A percentile compares a stretch with the other conserved stretches of the same genome.
Conservation (phyloP, 2,888 invertebrate species). For the Sphaeridia pumilis region DNA sequence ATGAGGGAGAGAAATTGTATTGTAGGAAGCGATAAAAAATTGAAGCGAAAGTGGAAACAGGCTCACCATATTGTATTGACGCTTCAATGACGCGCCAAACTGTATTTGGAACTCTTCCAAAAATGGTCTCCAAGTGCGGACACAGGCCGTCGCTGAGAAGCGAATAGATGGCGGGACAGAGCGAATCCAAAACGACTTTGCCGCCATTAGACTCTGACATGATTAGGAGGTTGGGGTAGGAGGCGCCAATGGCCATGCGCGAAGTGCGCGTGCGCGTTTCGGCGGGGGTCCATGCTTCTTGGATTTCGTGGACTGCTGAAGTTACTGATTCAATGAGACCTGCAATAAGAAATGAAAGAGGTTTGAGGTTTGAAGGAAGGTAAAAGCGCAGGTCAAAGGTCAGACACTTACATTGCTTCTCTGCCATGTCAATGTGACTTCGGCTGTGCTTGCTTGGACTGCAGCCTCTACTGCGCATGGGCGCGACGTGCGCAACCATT, state of each 20-base stretch:
- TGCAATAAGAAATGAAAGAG: constrained; percentile 41
- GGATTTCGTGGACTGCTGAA: constrained; percentile 55
- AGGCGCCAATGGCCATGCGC: background rate
- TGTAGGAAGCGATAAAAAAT: constrained; percentile 9
- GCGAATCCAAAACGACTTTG: constrained; percentile 57
- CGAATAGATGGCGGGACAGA: constrained; percentile 74
- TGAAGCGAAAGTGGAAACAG: background rate
- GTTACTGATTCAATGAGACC: constrained; percentile 60
- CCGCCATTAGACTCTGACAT: constrained; percentile 47
- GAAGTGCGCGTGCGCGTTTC: background rate
- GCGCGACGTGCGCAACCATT: constrained; percentile 29
- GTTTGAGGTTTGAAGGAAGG: background rate
- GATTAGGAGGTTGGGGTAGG: constrained; percentile 16
- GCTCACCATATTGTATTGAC: constrained; percentile 64
- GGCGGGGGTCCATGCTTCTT: constrained; percentile 20
- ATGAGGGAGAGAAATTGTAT: background rate
- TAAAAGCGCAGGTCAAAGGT: background rate
- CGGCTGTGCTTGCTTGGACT: constrained; percentile 16
- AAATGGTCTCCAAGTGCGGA: constrained; percentile 66
- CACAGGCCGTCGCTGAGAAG: constrained; percentile 74
- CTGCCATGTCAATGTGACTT: constrained; percentile 25
- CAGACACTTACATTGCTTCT: constrained; percentile 31
- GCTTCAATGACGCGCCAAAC: constrained; percentile 85
- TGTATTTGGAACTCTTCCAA: constrained; percentile 72
- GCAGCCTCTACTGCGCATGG: constrained; percentile 20